A percentile compares a stretch with the other conserved stretches of the same genome.
These are phyloP conservation scores for Phortica variegata DNA, from an alignment of 1,140 invertebrate species.

Conservation along the genomic window DNA sequence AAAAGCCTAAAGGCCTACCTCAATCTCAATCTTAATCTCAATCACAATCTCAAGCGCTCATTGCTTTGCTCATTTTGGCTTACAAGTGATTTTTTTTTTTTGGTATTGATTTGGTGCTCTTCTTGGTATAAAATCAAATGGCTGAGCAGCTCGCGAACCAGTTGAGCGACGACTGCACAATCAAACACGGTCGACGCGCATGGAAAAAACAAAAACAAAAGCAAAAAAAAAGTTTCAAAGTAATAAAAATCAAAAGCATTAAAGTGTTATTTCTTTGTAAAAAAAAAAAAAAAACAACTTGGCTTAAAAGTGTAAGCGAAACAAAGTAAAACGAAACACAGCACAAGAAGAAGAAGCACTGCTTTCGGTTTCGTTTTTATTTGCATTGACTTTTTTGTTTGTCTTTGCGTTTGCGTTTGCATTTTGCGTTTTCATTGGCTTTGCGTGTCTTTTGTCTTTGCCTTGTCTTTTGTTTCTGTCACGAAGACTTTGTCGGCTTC, in stretches of 20 bases:
- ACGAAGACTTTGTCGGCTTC: constrained; percentile 27
- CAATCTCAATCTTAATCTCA: too few relatives aligned
- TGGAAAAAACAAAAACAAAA: constrained; percentile 20
- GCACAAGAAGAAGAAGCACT: constrained; percentile 20
- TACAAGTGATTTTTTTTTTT: too few relatives aligned
- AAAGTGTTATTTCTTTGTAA: too few relatives aligned
- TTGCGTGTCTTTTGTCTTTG: constrained; percentile 6
- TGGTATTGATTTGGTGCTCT: too few relatives aligned
- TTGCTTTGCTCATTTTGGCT: too few relatives aligned
- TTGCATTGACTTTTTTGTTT: constrained; percentile 15
- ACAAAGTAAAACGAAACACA: constrained; percentile 4
- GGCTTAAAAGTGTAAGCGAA: constrained; percentile 1
- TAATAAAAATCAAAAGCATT: too few relatives aligned
- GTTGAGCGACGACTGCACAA: constrained; percentile 49
- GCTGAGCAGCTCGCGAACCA: constrained; percentile 39
- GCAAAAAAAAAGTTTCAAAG: constrained; percentile 27
- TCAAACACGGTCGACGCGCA: constrained; percentile 26
- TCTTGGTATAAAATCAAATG: constrained; percentile 45
- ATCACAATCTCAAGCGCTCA: too few relatives aligned
- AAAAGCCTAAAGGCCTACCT: too few relatives aligned
- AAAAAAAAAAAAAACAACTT: constrained; percentile 10
- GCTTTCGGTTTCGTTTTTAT: constrained; percentile 23
- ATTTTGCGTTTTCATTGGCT: constrained; percentile 11
- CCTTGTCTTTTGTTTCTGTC: constrained; percentile 22
- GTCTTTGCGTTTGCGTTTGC: constrained; percentile 17